Evolutionary conservation across 2,113 vertebrate species (phyloP).

Genomic region (Pseudorasbora parva): DNA sequence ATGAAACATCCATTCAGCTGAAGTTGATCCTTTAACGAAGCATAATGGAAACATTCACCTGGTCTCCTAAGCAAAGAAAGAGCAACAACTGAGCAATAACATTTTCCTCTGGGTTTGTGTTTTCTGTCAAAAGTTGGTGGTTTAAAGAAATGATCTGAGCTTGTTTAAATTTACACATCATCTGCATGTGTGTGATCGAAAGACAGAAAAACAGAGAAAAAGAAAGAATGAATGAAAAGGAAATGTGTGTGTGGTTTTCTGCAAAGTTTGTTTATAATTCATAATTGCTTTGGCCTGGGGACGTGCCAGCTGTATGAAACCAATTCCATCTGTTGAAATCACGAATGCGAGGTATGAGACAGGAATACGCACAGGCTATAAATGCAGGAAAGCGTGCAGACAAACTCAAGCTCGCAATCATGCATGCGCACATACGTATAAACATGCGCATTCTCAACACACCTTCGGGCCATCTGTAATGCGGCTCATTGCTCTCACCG

Average conservation of each 20-base stretch:
- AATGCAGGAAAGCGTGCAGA: conserved; percentile 15
- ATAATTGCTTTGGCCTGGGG: conserved; percentile 50
- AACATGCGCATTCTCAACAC: neutral
- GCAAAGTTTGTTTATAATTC: conserved; percentile 53
- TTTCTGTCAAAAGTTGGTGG: neutral
- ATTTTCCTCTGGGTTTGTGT: too few species aligned
- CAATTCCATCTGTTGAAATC: conserved; percentile 50
- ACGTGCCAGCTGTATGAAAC: conserved; percentile 52
- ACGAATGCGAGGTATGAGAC: conserved; percentile 36
- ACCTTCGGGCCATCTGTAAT: neutral
- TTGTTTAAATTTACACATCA: neutral
- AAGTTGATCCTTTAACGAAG: too few species aligned
- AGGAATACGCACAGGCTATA: neutral
- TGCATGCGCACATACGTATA: neutral
- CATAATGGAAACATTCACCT: too few species aligned
- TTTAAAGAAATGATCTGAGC: neutral
- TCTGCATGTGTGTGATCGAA: neutral
- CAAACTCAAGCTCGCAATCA: neutral
- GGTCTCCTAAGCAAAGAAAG: too few species aligned
- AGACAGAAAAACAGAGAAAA: neutral
- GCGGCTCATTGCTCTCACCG: neutral
- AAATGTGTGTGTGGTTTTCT: conserved; percentile 40
- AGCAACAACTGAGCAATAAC: too few species aligned
- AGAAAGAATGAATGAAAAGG: neutral
- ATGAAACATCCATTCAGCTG: neutral